Evolutionary conservation across 23 tunicate species (phyloP).

Genomic region (Diplosoma virens): DNA sequence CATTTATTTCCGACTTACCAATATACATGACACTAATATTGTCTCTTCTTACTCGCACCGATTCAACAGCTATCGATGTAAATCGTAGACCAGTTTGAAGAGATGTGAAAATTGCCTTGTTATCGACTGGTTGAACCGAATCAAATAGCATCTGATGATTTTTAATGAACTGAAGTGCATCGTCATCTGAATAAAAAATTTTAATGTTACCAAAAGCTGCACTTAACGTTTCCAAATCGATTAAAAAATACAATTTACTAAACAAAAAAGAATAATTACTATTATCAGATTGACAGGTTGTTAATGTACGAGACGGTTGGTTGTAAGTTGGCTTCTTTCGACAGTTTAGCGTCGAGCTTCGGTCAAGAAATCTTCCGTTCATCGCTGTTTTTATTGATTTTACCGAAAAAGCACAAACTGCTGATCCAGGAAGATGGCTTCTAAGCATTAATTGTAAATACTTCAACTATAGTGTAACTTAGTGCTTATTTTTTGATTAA

Average conservation of each 20-base stretch:
- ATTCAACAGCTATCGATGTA: constrained; percentile 56
- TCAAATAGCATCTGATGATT: constrained; percentile 52
- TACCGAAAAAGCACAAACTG: constrained; percentile 74
- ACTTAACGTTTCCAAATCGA: too few relatives aligned
- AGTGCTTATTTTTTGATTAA: too few relatives aligned
- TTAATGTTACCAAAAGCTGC: too few relatives aligned
- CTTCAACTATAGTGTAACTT: too few relatives aligned
- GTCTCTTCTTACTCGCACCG: not conserved
- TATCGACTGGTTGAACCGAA: constrained; percentile 36
- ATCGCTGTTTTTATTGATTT: constrained; percentile 36
- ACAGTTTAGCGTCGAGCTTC: constrained; percentile 6
- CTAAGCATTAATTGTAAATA: too few relatives aligned
- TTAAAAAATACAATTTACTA: too few relatives aligned
- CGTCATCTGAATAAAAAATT: not conserved
- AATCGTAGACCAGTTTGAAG: constrained; percentile 39
- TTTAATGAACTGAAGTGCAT: constrained; percentile 19
- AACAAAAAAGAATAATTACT: too few relatives aligned
- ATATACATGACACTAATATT: constrained; percentile 46
- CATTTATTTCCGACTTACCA: too few relatives aligned
- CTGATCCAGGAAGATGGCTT: constrained; percentile 65
- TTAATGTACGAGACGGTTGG: not conserved
- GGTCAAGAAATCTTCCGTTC: constrained; percentile 46
- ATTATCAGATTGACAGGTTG: not conserved
- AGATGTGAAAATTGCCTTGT: constrained; percentile 33
- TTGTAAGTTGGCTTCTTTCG: constrained; percentile 5